Conservation (phyloP, 1,140 invertebrate species). For the Drosophila triauraria region DNA sequence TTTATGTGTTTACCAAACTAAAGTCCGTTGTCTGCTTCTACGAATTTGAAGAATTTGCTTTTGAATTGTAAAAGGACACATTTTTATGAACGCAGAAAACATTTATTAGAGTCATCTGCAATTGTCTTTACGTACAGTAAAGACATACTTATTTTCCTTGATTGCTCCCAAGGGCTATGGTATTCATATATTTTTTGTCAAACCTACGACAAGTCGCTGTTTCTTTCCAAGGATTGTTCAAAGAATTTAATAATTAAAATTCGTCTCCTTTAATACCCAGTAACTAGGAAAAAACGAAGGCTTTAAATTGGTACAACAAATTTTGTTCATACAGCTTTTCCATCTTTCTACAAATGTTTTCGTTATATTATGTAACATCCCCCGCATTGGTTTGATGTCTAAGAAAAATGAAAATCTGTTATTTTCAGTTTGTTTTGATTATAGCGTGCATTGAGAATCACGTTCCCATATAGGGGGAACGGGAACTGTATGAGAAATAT, state of each 20-base stretch:
- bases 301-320: background rate
- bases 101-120: no score
- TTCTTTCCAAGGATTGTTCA: background rate
- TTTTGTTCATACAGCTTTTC: background rate
- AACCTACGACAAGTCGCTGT: background rate
- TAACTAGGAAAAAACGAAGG: background rate
- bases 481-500: slow-evolving; percentile 16
- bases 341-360: slow-evolving; percentile 4
- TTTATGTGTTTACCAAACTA: background rate
- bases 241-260: background rate
- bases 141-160: no score
- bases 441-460: slow-evolving; percentile 28
- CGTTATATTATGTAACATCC: slow-evolving; percentile 5
- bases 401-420: slow-evolving; percentile 44
- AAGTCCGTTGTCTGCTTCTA: background rate
- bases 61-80: background rate
- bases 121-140: background rate
- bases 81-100: background rate
- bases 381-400: background rate
- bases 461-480: slow-evolving; percentile 1
- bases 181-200: background rate
- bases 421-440: slow-evolving; percentile 51
- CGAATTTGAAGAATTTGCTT: background rate
- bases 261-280: background rate
- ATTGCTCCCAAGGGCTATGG: background rate